phyloP scores from a whole-genome alignment of 2,113 vertebrate species.

The Callocephalon fimbriatum region DNA sequence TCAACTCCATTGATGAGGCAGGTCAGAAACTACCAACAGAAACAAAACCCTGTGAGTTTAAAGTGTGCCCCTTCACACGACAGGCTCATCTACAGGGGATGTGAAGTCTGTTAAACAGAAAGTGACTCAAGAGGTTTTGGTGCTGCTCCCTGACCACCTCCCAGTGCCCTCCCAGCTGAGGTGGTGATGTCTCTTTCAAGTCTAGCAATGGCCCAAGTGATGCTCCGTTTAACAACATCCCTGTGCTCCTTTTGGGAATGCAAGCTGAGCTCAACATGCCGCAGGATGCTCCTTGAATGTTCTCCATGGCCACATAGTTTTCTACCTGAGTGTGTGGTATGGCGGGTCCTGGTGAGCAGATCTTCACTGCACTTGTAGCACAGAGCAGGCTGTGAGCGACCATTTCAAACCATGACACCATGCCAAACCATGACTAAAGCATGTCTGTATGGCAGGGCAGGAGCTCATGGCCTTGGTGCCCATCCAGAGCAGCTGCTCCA shows the following conservation, averaged over 20 bases:
- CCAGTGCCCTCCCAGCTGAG: neutral
- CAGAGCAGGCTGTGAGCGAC: neutral
- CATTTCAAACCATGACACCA: neutral
- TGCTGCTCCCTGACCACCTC: neutral
- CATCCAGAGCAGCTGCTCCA: neutral
- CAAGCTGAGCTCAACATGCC: neutral
- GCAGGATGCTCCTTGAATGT: neutral
- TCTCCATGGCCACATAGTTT: neutral
- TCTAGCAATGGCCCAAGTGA: neutral
- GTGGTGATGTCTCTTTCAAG: fast-evolving
- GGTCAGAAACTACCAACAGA: neutral
- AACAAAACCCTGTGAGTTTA: neutral
- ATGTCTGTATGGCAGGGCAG: neutral
- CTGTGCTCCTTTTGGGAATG: neutral
- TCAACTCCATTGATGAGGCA: neutral
- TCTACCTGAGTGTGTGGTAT: neutral
- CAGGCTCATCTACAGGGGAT: neutral
- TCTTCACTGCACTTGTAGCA: neutral
- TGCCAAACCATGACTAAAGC: neutral
- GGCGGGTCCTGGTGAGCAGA: neutral
- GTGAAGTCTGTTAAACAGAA: neutral
- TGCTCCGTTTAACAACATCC: neutral
- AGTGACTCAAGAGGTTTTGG: neutral
- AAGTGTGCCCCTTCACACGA: neutral
- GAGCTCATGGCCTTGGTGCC: neutral